Conservation (phyloP, 2,113 vertebrate species). For the Sakesphorus luctuosus region DNA sequence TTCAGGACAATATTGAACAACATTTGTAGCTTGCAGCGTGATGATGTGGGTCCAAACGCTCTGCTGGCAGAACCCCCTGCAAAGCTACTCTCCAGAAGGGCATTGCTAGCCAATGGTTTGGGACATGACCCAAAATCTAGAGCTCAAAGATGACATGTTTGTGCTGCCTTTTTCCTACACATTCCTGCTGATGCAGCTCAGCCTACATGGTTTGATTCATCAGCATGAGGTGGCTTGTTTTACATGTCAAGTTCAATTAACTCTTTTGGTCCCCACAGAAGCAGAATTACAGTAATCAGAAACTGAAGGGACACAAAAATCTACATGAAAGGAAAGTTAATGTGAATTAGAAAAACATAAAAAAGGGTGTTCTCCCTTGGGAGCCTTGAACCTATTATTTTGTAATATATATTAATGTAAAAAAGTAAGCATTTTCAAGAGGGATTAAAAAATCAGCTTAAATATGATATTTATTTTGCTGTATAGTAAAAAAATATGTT, state of each 20-base stretch:
- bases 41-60: not conserved
- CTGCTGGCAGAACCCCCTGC: not conserved
- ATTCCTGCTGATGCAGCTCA: not conserved
- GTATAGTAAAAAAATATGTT: not conserved
- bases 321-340: not conserved
- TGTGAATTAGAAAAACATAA: not conserved
- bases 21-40: not conserved
- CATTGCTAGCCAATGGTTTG: not conserved
- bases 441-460: not conserved
- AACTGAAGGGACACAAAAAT: not conserved
- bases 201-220: slow-evolving; percentile 16
- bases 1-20: not conserved
- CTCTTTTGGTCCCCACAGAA: not conserved
- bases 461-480: not conserved
- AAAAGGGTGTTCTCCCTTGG: not conserved
- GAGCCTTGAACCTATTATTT: not conserved
- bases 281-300: not conserved
- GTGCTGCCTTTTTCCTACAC: slow-evolving; percentile 6
- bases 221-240: not conserved
- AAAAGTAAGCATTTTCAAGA: not conserved
- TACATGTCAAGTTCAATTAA: not conserved
- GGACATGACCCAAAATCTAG: not conserved
- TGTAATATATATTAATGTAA: slow-evolving; percentile 5
- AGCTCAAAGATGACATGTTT: not conserved
- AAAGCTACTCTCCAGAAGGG: not conserved